Percentiles rank a stretch among this genome's conserved stretches.
phyloP scores from a whole-genome alignment of 2,113 vertebrate species.

The Cheilinus undulatus region DNA sequence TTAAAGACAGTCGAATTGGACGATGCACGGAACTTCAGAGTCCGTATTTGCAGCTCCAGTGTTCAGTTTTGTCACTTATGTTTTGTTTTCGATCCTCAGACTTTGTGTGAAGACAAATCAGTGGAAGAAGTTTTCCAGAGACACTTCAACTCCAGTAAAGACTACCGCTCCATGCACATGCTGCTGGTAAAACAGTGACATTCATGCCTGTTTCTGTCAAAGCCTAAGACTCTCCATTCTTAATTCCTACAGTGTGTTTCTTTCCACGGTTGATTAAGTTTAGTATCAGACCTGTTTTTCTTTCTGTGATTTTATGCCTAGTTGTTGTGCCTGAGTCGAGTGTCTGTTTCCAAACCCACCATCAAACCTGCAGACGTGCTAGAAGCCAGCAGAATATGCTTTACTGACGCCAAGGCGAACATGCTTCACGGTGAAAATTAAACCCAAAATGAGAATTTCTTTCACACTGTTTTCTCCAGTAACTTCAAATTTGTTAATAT shows the following conservation, averaged over 20 bases:
- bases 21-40: no score
- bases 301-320: conserved; percentile 40
- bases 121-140: conserved; percentile 85
- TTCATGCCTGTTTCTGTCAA: no score
- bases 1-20: no score
- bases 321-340: conserved; percentile 86
- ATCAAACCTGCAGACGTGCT: conserved; percentile 85
- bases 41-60: no score
- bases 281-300: neutral
- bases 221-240: no score
- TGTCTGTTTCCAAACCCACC: conserved; percentile 82
- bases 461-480: no score
- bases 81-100: conserved; percentile 67
- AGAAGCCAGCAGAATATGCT: conserved; percentile 85
- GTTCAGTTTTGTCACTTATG: neutral
- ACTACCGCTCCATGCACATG: conserved; percentile 88
- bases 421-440: conserved; percentile 89
- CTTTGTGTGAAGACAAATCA: conserved; percentile 84
- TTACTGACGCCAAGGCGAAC: conserved; percentile 88
- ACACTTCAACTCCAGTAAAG: conserved; percentile 89
- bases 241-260: neutral
- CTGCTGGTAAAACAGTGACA: conserved; percentile 84
- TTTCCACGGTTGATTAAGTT: no score
- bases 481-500: neutral
- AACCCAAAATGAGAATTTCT: rapidly evolving